A percentile compares a stretch with the other conserved stretches of the same genome.
These are phyloP conservation scores for Xiphorhynchus elegans DNA, from an alignment of 2,113 vertebrate genomes.

Conservation along the genomic window DNA sequence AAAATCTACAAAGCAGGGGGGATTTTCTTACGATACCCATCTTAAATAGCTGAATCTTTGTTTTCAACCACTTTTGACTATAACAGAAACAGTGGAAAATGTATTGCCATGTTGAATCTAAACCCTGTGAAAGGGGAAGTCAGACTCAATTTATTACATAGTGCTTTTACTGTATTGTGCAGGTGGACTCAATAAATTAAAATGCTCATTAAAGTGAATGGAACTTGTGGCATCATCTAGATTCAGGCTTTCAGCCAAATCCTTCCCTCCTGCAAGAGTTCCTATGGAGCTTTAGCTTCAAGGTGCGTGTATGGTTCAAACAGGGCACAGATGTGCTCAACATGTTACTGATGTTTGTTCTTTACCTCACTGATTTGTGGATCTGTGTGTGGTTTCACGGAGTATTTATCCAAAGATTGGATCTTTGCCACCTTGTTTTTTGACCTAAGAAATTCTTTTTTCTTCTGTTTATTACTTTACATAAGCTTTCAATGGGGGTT, in stretches of 20 bases:
- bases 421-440: neutral
- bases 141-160: neutral
- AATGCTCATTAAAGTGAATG: constrained; percentile 3
- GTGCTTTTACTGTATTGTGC: constrained; percentile 11
- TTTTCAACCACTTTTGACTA: neutral
- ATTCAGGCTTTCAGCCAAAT: constrained; percentile 6
- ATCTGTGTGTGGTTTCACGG: neutral
- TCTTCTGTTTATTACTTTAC: neutral
- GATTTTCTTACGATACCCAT: neutral
- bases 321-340: neutral
- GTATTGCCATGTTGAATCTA: neutral
- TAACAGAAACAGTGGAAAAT: neutral
- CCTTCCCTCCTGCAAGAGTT: neutral
- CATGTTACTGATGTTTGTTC: neutral
- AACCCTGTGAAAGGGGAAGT: neutral
- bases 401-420: neutral
- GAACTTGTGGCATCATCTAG: neutral
- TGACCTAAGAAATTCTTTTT: neutral
- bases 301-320: neutral
- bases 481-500: neutral
- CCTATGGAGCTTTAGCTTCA: neutral
- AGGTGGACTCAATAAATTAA: constrained; percentile 32
- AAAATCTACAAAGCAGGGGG: neutral
- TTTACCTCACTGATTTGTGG: neutral
- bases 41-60: neutral